Evolutionary conservation across 2,113 vertebrate species (phyloP).

Genomic region (Phalacrocorax brasilianus): DNA sequence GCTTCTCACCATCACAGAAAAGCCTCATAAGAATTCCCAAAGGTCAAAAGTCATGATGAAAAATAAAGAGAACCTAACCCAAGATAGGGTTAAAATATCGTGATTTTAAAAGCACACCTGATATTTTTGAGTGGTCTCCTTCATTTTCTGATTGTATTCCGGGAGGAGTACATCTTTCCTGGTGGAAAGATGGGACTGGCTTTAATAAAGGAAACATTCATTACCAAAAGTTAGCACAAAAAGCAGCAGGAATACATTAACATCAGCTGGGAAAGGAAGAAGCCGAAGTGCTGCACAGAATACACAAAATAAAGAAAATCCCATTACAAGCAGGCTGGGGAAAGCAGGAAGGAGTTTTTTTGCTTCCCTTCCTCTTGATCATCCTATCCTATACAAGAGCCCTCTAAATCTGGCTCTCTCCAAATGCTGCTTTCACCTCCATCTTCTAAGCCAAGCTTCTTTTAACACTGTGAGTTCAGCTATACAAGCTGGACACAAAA

Average conservation of each 20-base stretch:
- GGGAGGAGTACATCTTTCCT: background rate
- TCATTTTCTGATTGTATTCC: background rate
- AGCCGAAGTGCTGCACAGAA: background rate
- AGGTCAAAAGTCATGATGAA: background rate
- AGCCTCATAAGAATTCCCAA: conserved; percentile 6
- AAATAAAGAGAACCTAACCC: background rate
- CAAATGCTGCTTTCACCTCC: background rate
- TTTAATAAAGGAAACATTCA: background rate
- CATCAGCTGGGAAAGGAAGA: background rate
- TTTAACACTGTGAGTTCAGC: background rate
- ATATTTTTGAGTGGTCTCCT: background rate
- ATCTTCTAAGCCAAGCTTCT: background rate
- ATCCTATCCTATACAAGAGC: background rate
- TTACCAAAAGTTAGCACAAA: background rate
- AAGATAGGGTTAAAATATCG: background rate
- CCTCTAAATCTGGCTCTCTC: background rate
- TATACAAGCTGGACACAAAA: background rate
- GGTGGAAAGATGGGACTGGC: background rate
- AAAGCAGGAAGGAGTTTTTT: background rate
- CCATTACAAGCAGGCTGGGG: background rate
- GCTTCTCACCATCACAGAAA: background rate
- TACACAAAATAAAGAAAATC: background rate
- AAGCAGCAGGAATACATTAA: background rate
- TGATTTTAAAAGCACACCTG: background rate
- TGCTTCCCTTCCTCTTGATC: background rate